Conservation (phyloP, 1,140 invertebrate species). For the Drosophila kanapiae region DNA sequence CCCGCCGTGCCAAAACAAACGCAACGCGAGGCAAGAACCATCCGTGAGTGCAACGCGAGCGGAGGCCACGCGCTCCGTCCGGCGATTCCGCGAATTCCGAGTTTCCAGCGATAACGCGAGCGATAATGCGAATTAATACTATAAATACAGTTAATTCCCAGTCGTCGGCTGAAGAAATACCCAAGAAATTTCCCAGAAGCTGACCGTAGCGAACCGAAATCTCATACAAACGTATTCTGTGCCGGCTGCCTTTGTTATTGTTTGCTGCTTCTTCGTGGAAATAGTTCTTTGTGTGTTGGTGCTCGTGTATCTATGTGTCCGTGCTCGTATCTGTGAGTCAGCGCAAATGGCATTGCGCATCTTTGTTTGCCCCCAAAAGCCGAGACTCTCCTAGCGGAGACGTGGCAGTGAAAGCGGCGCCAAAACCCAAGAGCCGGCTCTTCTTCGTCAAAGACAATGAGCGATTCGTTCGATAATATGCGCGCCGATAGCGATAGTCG, state of each 20-base stretch:
- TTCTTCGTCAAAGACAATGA: conserved; percentile 56
- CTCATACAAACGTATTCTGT: neutral
- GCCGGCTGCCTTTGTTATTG: conserved; percentile 69
- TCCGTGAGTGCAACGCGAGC: conserved; percentile 82
- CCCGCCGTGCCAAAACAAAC: conserved; percentile 83
- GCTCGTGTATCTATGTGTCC: conserved; percentile 16
- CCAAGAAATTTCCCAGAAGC: conserved; percentile 24
- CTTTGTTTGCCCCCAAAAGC: conserved; percentile 61
- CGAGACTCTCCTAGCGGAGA: conserved; percentile 11
- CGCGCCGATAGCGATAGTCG: conserved; percentile 56
- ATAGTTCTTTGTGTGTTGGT: conserved; percentile 72
- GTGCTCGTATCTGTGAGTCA: conserved; percentile 60
- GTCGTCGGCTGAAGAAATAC: conserved; percentile 13
- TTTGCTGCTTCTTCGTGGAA: conserved; percentile 34
- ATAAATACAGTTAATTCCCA: conserved; percentile 20
- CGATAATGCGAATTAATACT: conserved; percentile 12
- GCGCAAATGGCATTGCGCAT: conserved; percentile 78
- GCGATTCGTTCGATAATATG: conserved; percentile 71
- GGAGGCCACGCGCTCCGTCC: conserved; percentile 61
- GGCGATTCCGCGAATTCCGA: conserved; percentile 13
- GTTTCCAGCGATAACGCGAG: conserved; percentile 28
- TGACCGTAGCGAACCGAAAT: conserved; percentile 9
- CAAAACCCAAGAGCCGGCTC: conserved; percentile 46
- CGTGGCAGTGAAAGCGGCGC: conserved; percentile 66
- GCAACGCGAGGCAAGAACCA: conserved; percentile 83